Conservation (phyloP, 2,888 invertebrate species). For the Empis stercorea region DNA sequence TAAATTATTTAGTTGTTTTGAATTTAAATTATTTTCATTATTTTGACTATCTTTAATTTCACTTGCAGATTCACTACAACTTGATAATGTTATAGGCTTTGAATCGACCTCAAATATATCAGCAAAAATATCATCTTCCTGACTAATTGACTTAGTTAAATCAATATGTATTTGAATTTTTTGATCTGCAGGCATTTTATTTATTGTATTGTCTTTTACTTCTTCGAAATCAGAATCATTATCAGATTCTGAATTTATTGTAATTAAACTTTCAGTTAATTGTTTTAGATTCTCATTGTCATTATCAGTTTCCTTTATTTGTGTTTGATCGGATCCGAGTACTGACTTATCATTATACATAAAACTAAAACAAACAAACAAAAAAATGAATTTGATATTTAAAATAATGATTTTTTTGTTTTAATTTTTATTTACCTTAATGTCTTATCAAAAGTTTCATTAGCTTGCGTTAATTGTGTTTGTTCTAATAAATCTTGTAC, state of each 20-base stretch:
- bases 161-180: conserved; percentile 36
- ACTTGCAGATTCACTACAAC: not conserved
- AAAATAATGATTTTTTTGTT: too few relatives aligned
- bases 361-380: not conserved
- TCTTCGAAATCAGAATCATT: conserved; percentile 27
- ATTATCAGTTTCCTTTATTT: not conserved
- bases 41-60: not conserved
- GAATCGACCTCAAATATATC: conserved; percentile 43
- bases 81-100: conserved; percentile 3
- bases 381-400: too few relatives aligned
- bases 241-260: conserved; percentile 13
- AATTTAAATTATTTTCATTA: conserved; percentile 7
- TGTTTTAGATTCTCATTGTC: not conserved
- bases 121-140: conserved; percentile 55
- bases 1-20: too few relatives aligned
- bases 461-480: conserved; percentile 15
- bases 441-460: too few relatives aligned
- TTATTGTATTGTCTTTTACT: conserved; percentile 10
- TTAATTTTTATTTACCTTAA: too few relatives aligned
- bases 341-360: not conserved
- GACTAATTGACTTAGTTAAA: conserved; percentile 33
- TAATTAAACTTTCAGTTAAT: conserved; percentile 9
- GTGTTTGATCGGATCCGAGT: not conserved
- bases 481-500: conserved; percentile 44
- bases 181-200: conserved; percentile 5